These are phyloP conservation scores for Vidua chalybeata DNA, from an alignment of 2,113 vertebrate species.

Conservation along the genomic window DNA sequence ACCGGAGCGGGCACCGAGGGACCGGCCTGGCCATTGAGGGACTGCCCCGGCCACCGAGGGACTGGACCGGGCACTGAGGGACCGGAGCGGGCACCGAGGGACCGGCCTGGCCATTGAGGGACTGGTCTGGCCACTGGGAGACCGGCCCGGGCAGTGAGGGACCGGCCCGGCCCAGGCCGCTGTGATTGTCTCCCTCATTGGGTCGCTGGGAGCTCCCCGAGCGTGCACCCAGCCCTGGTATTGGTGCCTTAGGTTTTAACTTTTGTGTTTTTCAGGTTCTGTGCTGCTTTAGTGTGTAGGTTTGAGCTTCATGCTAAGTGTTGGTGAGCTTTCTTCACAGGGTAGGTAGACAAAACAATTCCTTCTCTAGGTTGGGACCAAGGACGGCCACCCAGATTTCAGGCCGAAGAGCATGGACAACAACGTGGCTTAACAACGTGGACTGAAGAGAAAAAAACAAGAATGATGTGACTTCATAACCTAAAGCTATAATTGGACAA, in stretches of 20 bases:
- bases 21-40: neutral
- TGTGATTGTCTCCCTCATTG: rapidly evolving
- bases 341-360: neutral
- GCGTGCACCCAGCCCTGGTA: rapidly evolving
- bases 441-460: neutral
- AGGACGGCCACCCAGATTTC: neutral
- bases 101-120: too few relatives aligned
- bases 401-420: neutral
- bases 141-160: too few relatives aligned
- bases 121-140: too few relatives aligned
- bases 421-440: neutral
- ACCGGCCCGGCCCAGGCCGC: too few relatives aligned
- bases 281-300: neutral
- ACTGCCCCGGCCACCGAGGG: too few relatives aligned
- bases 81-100: too few relatives aligned
- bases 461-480: neutral
- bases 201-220: too few relatives aligned
- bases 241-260: neutral
- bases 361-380: neutral
- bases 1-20: too few relatives aligned
- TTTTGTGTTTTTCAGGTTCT: neutral
- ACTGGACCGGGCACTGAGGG: too few relatives aligned
- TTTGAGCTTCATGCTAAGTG: neutral
- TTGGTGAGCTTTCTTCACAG: neutral
- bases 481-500: neutral